Base-by-base conservation (phyloP, 2,797 vertebrate species). In the Sebastolobus altivelis region DNA sequence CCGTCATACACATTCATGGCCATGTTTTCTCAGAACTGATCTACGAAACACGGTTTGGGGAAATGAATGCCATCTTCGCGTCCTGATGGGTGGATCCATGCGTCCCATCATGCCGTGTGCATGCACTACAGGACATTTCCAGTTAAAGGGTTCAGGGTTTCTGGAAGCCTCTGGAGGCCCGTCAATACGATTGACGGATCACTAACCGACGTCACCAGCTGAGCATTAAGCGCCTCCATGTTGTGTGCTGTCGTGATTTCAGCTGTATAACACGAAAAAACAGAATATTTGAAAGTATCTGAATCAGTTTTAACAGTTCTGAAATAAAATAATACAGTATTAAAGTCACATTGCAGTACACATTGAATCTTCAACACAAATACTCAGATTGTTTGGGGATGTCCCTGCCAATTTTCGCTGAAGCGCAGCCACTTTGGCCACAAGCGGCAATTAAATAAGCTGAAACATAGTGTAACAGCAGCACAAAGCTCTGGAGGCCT, bases 21-120 rank as follows among this genome's bases (percentile, higher is more conserved):
- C 83, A 69, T 52, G 82, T 81, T 86, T 92, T 90, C 89, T 77
- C 72, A 67, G 89, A 92, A 91, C 66, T 79, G 20, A 82, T 79
- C 69, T 67, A 55, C 75, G 70, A 79, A 82, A 60, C 72, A 52
- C 1, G 65, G 20, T 90, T 88, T 81, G 27, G 75, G 65, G 87
- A 89, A 89, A 81, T 8, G 25, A 55, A 67, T 22, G 65, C 59
- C 58, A 16, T 33, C 62, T 65, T 27, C 56, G 22, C 62, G 72
- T 71, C 69, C 63, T 58, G 16, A 52, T 72, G 16, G 77, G 61
- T 40, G 40, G 65, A 65, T 52, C 67, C 43, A 22, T 9, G 65
- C 74, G 56, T 70, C 68, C 73, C 49, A 43, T 60, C 54, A 81
- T 31, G 56, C 72, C 4, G 3, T 22, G 43, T 40, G 20, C 49